Evolutionary conservation across 2,113 vertebrate genomes (phyloP), one percentile per base, ranked within the genome.

Genomic region (Bothrops jararaca): DNA sequence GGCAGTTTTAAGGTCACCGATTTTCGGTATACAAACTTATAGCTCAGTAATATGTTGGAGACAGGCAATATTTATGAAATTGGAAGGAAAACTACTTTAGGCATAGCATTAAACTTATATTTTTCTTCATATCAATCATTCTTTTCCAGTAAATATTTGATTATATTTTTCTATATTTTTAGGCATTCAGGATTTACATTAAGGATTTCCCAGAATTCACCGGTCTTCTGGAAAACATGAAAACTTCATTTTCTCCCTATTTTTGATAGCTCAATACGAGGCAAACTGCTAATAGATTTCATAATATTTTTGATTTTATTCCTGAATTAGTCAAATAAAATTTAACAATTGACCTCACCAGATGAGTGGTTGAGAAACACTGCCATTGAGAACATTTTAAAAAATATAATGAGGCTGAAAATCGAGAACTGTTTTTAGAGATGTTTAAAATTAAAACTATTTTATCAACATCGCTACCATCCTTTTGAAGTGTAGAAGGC

Each of bases 1-100:
- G 56, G 23, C 74, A 94, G 9, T 42, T 93, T 95, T 95, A 95
- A 94, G 92, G 91, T 94, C 90, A 92, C 54, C 90, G 50, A 89
- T 64, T 94, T 93, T 93, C 86, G 93, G 0, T 9, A 54, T 89
- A 34, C 92, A 29, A 57, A 24, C 48, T 94, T 7, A 58, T 88
- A 88, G 60, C 5, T 15, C 34, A 50, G 50, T 64, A n/a, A 94
- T 69, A 85, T 93, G 88, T 87, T 57, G 48, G 9, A 1, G 24
- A 89, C 91, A 92, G 80, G 10, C 0, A 34, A 91, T 29, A 93
- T 56, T 90, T 94, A 45, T 50, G 93, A 86, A 88, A 15, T 89
- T 39, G 2, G 11, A 11, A 45, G 39, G n/a, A 34, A 94, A 92
- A 94, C 13, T 60, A 8, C 11, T 34, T 20, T 94, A 60, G 60